These are phyloP conservation scores for Petrophora chlorosata DNA, from an alignment of 2,888 invertebrate genomes.

Conservation along the genomic window DNA sequence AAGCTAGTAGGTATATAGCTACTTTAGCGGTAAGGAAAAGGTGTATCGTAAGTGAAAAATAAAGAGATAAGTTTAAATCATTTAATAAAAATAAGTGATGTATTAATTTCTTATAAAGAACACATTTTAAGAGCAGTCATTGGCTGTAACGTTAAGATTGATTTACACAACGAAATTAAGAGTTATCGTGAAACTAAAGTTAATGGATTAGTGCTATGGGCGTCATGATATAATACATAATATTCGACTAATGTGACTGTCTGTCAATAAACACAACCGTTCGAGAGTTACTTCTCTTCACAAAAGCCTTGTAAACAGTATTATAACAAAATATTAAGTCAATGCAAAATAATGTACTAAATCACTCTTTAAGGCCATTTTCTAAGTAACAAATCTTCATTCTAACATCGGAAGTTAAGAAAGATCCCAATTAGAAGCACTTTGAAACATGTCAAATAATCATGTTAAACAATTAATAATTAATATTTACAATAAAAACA, in stretches of 20 bases:
- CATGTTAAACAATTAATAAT: conserved; percentile 46
- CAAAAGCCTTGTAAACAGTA: conserved; percentile 20
- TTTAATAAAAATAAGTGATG: conserved; percentile 83
- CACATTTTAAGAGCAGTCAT: conserved; percentile 78
- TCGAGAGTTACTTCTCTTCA: conserved; percentile 25
- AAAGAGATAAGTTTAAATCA: conserved; percentile 62
- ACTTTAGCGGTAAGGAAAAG: no score
- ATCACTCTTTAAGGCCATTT: conserved; percentile 51
- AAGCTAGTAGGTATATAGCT: not conserved
- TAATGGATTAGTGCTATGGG: conserved; percentile 31
- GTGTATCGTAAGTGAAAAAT: conserved; percentile 15
- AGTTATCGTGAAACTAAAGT: conserved; percentile 33
- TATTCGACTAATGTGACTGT: conserved; percentile 24
- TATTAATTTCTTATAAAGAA: conserved; percentile 77
- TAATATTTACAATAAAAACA: conserved; percentile 63
- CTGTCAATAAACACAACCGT: conserved; percentile 50
- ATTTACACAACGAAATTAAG: conserved; percentile 39
- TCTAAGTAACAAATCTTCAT: conserved; percentile 51
- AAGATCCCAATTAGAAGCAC: conserved; percentile 58
- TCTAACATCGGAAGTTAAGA: conserved; percentile 50
- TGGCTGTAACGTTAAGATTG: conserved; percentile 57
- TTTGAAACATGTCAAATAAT: conserved; percentile 47
- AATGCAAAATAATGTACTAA: conserved; percentile 20
- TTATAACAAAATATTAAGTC: conserved; percentile 4
- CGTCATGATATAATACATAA: conserved; percentile 1